Evolutionary conservation across 2,797 vertebrate genomes (phyloP).

Genomic region (Dryobates pubescens): DNA sequence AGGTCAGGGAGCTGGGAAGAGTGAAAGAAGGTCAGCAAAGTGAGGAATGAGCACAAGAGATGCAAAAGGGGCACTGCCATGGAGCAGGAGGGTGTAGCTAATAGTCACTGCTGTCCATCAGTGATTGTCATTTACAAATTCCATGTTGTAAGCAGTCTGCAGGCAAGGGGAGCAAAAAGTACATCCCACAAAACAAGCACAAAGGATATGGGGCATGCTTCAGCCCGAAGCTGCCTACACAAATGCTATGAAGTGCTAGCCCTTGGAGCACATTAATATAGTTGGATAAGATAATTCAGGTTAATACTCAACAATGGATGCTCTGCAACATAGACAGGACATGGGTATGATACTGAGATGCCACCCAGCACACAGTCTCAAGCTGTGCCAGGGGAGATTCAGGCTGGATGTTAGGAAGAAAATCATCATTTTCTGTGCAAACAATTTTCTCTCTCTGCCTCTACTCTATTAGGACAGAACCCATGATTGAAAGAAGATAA

Average conservation of each 20-base stretch:
- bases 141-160: background rate
- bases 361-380: background rate
- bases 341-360: background rate
- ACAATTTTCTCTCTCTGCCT: background rate
- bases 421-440: background rate
- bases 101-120: background rate
- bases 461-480: background rate
- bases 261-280: background rate
- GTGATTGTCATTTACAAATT: background rate
- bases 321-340: background rate
- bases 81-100: background rate
- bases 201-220: background rate
- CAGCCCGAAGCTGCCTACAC: background rate
- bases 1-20: background rate
- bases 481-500: background rate
- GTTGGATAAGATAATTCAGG: background rate
- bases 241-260: background rate
- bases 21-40: background rate
- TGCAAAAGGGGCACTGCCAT: background rate
- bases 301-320: background rate
- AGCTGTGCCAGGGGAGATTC: too few species aligned
- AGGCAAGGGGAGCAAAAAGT: background rate
- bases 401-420: too few species aligned
- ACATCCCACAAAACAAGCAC: background rate
- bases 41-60: background rate